Percentiles rank a stretch among this genome's conserved stretches.
phyloP scores from a whole-genome alignment of 2,888 invertebrate species.

The Cantharis flavilabris region DNA sequence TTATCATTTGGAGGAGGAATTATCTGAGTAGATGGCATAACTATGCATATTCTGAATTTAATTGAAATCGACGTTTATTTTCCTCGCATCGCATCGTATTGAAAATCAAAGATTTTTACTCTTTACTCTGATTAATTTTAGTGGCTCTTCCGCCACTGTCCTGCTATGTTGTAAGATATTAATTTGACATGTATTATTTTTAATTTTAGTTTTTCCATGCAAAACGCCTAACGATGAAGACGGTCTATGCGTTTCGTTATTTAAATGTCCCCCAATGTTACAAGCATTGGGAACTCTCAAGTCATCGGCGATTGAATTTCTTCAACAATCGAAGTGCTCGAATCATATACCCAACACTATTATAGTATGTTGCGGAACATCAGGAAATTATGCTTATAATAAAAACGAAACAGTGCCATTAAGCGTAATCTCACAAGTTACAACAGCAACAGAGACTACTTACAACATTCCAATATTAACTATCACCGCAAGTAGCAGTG shows the following conservation, averaged over 20 bases:
- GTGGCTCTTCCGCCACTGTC: too few relatives aligned
- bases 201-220: not conserved
- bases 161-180: too few relatives aligned
- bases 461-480: not conserved
- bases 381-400: not conserved
- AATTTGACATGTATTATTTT: not conserved
- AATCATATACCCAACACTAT: not conserved
- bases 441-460: not conserved
- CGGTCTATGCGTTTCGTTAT: not conserved
- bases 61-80: too few relatives aligned
- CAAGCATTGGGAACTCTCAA: not conserved
- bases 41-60: too few relatives aligned
- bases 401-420: not conserved
- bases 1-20: too few relatives aligned
- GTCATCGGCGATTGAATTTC: not conserved
- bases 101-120: too few relatives aligned
- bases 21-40: too few relatives aligned
- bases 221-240: not conserved
- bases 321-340: not conserved
- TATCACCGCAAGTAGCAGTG: not conserved
- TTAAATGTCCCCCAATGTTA: not conserved
- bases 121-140: too few relatives aligned
- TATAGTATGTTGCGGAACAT: not conserved
- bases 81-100: too few relatives aligned
- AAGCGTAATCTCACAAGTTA: not conserved